A percentile compares a stretch with the other conserved stretches of the same genome.
phyloP scores from a whole-genome alignment of 2,888 invertebrate genomes.

The Steinernema scapterisci region DNA sequence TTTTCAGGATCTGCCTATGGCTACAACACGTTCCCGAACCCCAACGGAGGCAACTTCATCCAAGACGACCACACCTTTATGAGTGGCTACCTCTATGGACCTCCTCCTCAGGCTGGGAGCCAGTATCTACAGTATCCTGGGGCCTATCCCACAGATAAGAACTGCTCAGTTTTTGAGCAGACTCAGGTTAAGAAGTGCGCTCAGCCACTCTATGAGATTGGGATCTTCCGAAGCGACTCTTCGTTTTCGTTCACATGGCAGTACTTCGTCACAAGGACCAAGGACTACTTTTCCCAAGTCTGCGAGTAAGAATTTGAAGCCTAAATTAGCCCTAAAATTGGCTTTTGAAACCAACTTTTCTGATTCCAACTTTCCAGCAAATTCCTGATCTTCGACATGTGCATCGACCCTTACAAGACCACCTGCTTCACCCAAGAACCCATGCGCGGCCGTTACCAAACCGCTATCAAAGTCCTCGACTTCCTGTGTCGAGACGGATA shows the following conservation, averaged over 20 bases:
- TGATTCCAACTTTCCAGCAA: slow-evolving; percentile 44
- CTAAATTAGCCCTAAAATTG: too few relatives aligned
- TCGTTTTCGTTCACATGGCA: slow-evolving; percentile 48
- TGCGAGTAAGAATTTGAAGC: slow-evolving; percentile 62
- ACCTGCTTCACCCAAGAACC: slow-evolving; percentile 52
- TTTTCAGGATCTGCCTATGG: neutral
- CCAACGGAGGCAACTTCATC: neutral
- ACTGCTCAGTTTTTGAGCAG: slow-evolving; percentile 36
- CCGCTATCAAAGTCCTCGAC: slow-evolving; percentile 53
- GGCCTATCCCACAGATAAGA: slow-evolving; percentile 24
- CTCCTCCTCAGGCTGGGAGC: neutral
- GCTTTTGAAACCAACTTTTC: too few relatives aligned
- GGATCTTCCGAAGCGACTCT: slow-evolving; percentile 43
- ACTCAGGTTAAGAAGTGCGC: slow-evolving; percentile 52
- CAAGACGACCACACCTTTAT: slow-evolving; percentile 26
- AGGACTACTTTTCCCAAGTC: slow-evolving; percentile 52
- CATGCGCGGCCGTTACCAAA: slow-evolving; percentile 49
- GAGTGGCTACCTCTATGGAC: slow-evolving; percentile 27
- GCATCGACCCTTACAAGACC: slow-evolving; percentile 57
- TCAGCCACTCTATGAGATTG: slow-evolving; percentile 53
- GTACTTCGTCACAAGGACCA: slow-evolving; percentile 49
- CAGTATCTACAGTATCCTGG: neutral
- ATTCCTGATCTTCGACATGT: slow-evolving; percentile 56
- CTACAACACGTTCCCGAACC: neutral
- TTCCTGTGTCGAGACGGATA: slow-evolving; percentile 59